Conservation (phyloP, 2,888 invertebrate species). For the Ornithoptera priamus region DNA sequence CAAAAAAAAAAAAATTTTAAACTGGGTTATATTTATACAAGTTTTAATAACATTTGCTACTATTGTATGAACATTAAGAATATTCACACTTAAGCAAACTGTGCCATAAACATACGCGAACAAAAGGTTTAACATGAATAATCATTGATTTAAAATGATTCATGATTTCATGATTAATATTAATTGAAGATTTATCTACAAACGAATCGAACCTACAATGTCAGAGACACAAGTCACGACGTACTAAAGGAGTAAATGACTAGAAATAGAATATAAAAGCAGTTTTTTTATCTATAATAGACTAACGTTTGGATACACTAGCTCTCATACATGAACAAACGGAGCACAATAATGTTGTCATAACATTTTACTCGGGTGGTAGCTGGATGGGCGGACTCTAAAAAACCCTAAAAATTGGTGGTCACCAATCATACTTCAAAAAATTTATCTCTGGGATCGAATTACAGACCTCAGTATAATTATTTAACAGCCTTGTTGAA, state of each 20-base stretch:
- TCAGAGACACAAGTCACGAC: not conserved
- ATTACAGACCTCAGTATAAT: too few relatives aligned
- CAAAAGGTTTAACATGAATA: not conserved
- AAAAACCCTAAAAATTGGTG: too few relatives aligned
- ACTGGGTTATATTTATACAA: constrained; percentile 8
- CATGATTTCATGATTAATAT: not conserved
- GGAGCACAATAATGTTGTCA: too few relatives aligned
- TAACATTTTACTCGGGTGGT: too few relatives aligned
- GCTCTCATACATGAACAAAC: too few relatives aligned
- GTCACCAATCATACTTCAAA: too few relatives aligned
- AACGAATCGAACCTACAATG: not conserved
- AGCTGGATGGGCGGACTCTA: too few relatives aligned
- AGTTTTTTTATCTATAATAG: not conserved
- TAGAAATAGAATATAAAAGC: not conserved
- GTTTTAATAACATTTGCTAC: constrained; percentile 10
- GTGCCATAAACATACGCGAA: not conserved
- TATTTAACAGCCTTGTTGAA: too few relatives aligned
- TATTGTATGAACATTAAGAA: not conserved
- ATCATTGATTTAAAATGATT: not conserved
- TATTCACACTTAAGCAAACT: constrained; percentile 11
- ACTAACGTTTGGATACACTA: too few relatives aligned
- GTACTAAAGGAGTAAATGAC: not conserved
- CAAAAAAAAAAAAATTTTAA: not conserved
- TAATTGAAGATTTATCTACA: not conserved
- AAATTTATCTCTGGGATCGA: too few relatives aligned